These are phyloP conservation scores for Nixonia krombeini DNA, from an alignment of 1,140 invertebrate species.

Conservation along the genomic window DNA sequence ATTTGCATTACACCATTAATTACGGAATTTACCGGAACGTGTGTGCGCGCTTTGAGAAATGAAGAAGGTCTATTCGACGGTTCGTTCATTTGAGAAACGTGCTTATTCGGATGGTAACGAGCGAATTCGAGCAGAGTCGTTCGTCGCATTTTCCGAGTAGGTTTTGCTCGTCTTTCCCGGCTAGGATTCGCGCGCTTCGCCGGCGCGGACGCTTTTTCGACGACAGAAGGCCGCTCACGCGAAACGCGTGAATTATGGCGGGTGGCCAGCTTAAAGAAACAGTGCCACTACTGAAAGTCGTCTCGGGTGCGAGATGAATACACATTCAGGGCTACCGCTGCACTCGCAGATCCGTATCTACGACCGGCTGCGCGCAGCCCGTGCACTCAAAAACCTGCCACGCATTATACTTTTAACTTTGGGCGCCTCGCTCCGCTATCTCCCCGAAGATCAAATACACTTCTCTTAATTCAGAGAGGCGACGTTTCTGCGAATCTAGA, in stretches of 20 bases:
- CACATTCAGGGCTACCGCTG: constrained; percentile 34
- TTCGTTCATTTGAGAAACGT: background rate
- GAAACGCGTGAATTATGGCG: constrained; percentile 51
- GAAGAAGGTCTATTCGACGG: background rate
- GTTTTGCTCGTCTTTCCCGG: constrained; percentile 7
- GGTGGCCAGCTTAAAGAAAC: constrained; percentile 40
- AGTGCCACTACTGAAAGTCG: constrained; percentile 35
- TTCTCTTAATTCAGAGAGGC: no score
- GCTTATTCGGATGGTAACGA: no score
- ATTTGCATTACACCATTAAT: no score
- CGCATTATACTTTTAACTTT: no score
- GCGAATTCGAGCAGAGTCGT: background rate
- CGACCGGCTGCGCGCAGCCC: constrained; percentile 12
- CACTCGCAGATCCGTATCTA: constrained; percentile 38
- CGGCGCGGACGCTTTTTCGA: constrained; percentile 34
- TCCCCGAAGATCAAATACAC: no score
- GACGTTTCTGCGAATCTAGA: background rate
- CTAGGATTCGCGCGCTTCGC: constrained; percentile 21
- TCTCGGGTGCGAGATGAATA: constrained; percentile 40
- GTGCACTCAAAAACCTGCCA: no score
- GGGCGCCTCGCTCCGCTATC: no score
- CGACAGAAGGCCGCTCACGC: constrained; percentile 42
- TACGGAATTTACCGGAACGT: no score
- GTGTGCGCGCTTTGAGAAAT: no score
- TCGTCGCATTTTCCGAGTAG: background rate